Base-by-base conservation (phyloP, 2,113 vertebrate genomes). In the Columba livia region DNA sequence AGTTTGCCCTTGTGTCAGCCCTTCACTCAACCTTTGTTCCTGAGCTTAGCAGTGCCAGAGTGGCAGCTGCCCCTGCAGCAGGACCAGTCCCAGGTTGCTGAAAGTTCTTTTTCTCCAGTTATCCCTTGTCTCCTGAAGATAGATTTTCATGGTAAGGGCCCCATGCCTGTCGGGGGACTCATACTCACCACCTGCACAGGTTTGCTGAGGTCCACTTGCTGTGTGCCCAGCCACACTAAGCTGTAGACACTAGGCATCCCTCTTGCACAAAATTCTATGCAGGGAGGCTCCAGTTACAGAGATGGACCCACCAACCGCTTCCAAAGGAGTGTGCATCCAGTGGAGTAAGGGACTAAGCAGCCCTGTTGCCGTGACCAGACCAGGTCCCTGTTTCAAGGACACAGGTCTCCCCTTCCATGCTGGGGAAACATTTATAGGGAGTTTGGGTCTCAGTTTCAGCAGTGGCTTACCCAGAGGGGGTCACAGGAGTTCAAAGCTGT, bases 111-210 rank as follows among this genome's bases (percentile, higher is more conserved):
- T 51, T 7, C 40, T 73, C 11, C 57, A 13, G 25, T 15, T 20
- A 2, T 3, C 28, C 36, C 19, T 11, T 15, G 0, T 11, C 21
- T 56, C 11, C 12, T 0, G 0, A 67, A 25, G 58, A 29, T 56
- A 56, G 34, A 3, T 74, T 47, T n/a, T 10, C 44, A 8, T 9
- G 34, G 3, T 11, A 58, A 88, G 26, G 20, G 32, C 5, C 38
- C 42, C 29, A 4, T 7, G 19, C 15, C 58, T 34, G 19, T 29
- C 1, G 0, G 61, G 53, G 70, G 24, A 2, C n/a, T 48, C 48
- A 18, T 20, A 36, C 60, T 38, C 61, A 83, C 78, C 61, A 47
- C 12, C 54, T 5, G 26, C 31, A 32, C 11, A 44, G 28, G 8
- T 56, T n/a, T 67, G 17, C 34, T 51, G 32, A 56, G 73, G 23